Evolutionary conservation across 2,113 vertebrate genomes (phyloP), one percentile per base, ranked within the genome.

Genomic region (Grantiella picta): DNA sequence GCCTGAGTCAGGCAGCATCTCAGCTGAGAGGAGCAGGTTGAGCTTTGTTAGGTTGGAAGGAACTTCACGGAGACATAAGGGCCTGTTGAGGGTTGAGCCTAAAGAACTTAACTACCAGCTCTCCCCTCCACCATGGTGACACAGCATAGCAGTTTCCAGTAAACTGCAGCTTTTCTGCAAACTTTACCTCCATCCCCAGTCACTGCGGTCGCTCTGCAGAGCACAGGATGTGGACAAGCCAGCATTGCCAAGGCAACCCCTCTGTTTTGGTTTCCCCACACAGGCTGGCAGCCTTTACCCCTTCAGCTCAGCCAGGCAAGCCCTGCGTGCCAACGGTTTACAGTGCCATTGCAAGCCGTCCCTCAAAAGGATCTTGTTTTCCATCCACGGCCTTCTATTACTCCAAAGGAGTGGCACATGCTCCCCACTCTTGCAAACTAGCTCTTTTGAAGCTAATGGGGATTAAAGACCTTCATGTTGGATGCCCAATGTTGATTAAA

Each of bases 181-280:
- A 12, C 29, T 63, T 47, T 65, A 5, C 53, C 36, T 92, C 75
- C 29, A 17, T 82, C 66, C 57, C 29, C 57, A 7, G 49, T 33
- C 0, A 0, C 82, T 77, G 85, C 0, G 11, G 90, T 81, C 5
- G 38, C 94, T 86, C 47, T 59, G 76, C 76, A 77, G 82, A 0
- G 0, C n/a, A 35, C 91, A 89, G 94, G 94, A 94, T 96, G 93
- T 95, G 92, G 88, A 92, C 71, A 89, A 76, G 83, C n/a, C 81
- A 50, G 60, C 76, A 82, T 73, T 78, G 79, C 82, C 76, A 56
- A 80, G 92, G 81, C 93, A 94, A 87, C 93, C n/a, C 31, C 44
- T 76, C 28, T 75, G 73, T 89, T 96, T 93, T 92, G 80, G 38
- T 88, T 94, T 90, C 91, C 84, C 84, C 73, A 53, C 35, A 25